Evolutionary conservation across 2,888 invertebrate genomes (phyloP).

Genomic region (Amblyjoppa fuscipennis): DNA sequence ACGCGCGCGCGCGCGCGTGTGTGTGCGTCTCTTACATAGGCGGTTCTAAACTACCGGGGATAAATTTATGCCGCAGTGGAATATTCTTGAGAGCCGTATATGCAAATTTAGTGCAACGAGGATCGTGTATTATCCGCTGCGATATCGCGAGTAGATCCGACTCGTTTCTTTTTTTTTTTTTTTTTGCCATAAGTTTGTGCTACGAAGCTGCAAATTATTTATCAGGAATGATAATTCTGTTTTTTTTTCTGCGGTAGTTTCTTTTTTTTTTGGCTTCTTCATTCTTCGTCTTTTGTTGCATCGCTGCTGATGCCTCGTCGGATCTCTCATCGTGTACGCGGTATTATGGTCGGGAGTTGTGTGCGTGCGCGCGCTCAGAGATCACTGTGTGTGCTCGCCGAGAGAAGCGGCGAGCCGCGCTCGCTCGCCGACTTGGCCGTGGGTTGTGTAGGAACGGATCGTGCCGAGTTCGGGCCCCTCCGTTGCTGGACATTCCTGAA

Average conservation of each 20-base stretch:
- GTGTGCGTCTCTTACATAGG: too few relatives aligned
- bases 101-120: slow-evolving; percentile 7
- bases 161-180: slow-evolving; percentile 3
- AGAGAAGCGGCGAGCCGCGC: slow-evolving; percentile 22
- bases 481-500: slow-evolving; percentile 69
- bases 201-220: slow-evolving; percentile 19
- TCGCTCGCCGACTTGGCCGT: slow-evolving; percentile 32
- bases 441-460: slow-evolving; percentile 63
- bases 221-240: slow-evolving; percentile 4
- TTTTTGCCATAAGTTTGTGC: slow-evolving; percentile 1
- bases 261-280: background rate
- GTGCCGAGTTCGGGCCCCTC: slow-evolving; percentile 67
- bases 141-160: background rate
- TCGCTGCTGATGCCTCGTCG: background rate
- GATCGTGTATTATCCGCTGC: slow-evolving; percentile 1
- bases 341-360: slow-evolving; percentile 11
- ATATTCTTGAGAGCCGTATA: background rate
- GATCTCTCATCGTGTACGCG: slow-evolving; percentile 22
- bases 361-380: slow-evolving; percentile 16
- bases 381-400: slow-evolving; percentile 17
- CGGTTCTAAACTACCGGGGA: too few relatives aligned
- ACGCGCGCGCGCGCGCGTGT: too few relatives aligned
- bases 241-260: background rate
- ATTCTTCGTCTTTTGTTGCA: slow-evolving; percentile 9
- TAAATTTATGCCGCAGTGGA: slow-evolving; percentile 5